Percentiles rank a stretch among this genome's conserved stretches.
Evolutionary conservation across 2,113 vertebrate species (phyloP).

Genomic region (Pluvianellus socialis): DNA sequence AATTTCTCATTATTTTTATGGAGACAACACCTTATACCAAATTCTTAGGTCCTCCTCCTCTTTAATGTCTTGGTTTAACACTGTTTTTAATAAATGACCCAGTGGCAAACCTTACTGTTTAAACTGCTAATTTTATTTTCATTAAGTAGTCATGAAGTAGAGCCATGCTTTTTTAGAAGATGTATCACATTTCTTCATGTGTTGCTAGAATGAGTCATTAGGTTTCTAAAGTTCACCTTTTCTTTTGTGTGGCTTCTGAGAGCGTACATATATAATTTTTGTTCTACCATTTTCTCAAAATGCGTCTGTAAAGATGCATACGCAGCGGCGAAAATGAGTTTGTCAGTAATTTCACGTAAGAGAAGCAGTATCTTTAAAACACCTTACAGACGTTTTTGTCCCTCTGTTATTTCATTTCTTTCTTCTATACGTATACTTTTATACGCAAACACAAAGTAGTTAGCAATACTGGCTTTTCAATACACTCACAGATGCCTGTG

Average conservation of each 20-base stretch:
- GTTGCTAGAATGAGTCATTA: background rate
- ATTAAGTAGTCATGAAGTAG: background rate
- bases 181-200: background rate
- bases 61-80: background rate
- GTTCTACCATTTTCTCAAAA: background rate
- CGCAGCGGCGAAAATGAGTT: background rate
- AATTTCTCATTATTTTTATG: background rate
- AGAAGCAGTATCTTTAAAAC: background rate
- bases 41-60: background rate
- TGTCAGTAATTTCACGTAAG: background rate
- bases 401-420: background rate
- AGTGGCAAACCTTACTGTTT: background rate
- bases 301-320: background rate
- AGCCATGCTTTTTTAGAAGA: background rate
- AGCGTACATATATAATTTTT: background rate
- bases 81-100: background rate
- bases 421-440: background rate
- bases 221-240: background rate
- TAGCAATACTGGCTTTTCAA: background rate
- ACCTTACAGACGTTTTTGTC: background rate
- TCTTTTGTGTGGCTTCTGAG: background rate
- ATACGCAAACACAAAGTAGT: background rate
- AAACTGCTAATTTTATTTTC: background rate
- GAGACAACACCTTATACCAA: background rate
- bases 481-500: background rate